These are phyloP conservation scores for Pampusana beccarii DNA, from an alignment of 2,113 vertebrate genomes.

Conservation along the genomic window DNA sequence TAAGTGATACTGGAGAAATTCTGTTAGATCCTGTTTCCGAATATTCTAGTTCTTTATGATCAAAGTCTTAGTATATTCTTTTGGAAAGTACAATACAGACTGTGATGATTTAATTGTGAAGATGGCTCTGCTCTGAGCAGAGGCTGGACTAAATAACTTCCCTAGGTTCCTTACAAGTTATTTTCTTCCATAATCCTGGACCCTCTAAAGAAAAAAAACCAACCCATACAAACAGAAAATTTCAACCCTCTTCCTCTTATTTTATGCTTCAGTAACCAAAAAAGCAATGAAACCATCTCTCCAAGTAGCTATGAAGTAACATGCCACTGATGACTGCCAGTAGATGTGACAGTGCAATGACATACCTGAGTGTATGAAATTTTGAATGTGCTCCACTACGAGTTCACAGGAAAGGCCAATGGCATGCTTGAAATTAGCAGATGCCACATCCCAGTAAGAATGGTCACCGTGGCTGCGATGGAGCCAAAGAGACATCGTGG, in stretches of 20 bases:
- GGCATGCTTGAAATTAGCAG: constrained; percentile 97
- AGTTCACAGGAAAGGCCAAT: constrained; percentile 96
- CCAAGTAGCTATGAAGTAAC: not conserved
- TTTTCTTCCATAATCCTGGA: not conserved
- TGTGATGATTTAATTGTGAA: not conserved
- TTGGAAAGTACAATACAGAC: not conserved
- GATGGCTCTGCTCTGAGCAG: not conserved
- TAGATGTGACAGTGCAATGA: not conserved
- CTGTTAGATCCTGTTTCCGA: not conserved
- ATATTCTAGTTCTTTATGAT: not conserved
- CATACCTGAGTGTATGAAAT: constrained; percentile 91
- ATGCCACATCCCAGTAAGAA: constrained; percentile 93
- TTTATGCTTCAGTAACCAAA: not conserved
- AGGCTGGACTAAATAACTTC: not conserved
- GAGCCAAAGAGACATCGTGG: constrained; percentile 96
- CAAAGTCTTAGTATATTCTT: not conserved
- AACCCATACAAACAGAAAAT: not conserved
- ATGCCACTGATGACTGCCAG: not conserved
- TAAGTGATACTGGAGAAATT: not conserved
- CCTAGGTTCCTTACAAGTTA: not conserved
- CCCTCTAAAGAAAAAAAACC: not conserved
- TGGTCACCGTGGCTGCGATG: constrained; percentile 93
- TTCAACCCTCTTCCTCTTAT: not conserved
- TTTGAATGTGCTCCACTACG: constrained; percentile 95
- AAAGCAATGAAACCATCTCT: not conserved